Evolutionary conservation across 2,113 vertebrate species (phyloP), one percentile per base, ranked within the genome.

Genomic region (Chloropsis cyanopogon): DNA sequence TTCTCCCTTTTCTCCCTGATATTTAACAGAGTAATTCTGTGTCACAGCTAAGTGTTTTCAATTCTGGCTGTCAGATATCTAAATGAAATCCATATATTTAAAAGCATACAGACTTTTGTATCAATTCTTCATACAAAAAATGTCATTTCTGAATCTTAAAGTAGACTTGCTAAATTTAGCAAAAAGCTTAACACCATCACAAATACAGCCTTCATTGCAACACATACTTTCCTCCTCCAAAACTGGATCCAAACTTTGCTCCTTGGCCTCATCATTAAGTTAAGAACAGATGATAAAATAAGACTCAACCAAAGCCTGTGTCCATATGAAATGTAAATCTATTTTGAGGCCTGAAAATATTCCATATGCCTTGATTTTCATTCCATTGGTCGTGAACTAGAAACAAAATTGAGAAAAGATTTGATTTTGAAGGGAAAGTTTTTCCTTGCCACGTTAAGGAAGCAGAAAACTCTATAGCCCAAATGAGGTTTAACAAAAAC

Each of bases 221-320:
- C 59, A 44, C 37, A 24, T 33, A 83, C 14, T 73, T 86, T 81
- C 31, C 52, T 86, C 60, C 72, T 93, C 65, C 57, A 84, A 88
- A 90, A 76, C 39, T 61, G 56, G 52, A 90, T 92, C 60, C 80
- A 86, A 76, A 93, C 72, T 88, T 88, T 92, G 47, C 71, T 92
- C 80, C 53, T 68, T 92, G 86, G 85, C 56, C 72, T 80, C 82
- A 35, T 69, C 72, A 94, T 90, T 90, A 84, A 76, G 80, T 96
- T 96, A 95, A 84, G 57, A 88, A 53, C 52, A 93, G 46, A 93
- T 66, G 35, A 95, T 75, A 90, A 91, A 96, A 76, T 89, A 96
- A 94, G 68, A 88, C 56, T 78, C 44, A 75, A 35, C 28, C 49
- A 86, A 90, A 86, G 53, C 14, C 92, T 35, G 8, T 88, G 82